Base-by-base conservation (phyloP, 2,888 invertebrate species). In the Cylindroiulus punctatus region DNA sequence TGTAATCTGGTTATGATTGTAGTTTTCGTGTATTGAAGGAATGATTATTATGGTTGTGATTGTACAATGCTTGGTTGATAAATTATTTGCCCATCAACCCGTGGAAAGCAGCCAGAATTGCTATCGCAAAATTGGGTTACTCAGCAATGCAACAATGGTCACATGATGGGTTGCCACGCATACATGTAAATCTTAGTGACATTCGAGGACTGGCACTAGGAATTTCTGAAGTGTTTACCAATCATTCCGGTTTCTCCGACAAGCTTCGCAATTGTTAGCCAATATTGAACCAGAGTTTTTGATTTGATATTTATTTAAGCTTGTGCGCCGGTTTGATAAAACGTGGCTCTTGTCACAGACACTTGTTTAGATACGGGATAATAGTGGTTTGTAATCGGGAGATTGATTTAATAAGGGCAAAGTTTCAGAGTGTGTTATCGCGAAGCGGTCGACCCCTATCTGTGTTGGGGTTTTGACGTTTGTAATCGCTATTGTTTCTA, bases 331-430 rank as follows among this genome's bases (percentile, higher is more conserved):
- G 36, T 2, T 10, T 65, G 65, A 65, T 65, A 26, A 65, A 26
- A 14, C 30, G 30, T 14, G 76, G 2, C 26, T 30, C 30, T 76
- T 30, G 76, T 76, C 76, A 10, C 30, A 76, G 7, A 76, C 76
- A 76, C 76, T 76, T 76, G 76, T 76, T 76, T 30, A 14, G 76
- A 17, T 76, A 7, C 8, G 26, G 30, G 26, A 26, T 76, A 76
- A 76, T 76, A 30, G 30, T 5, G 26, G 30, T 76, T 76, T 76
- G 14, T 76, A 30, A 17, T 26, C 14, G 17, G 1, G 30, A 76
- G 76, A 76, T 76, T 76, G n/a, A 52, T 52, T 52, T 52, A 76
- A 30, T 76, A 76, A 76, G 76, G 76, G 30, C 76, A 76, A 30
- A 76, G 76, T 76, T 76, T 14, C 30, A 76, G 76, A 30, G 26